These are phyloP conservation scores for Drosophila cognata DNA, from an alignment of 2,888 invertebrate genomes.

Conservation along the genomic window DNA sequence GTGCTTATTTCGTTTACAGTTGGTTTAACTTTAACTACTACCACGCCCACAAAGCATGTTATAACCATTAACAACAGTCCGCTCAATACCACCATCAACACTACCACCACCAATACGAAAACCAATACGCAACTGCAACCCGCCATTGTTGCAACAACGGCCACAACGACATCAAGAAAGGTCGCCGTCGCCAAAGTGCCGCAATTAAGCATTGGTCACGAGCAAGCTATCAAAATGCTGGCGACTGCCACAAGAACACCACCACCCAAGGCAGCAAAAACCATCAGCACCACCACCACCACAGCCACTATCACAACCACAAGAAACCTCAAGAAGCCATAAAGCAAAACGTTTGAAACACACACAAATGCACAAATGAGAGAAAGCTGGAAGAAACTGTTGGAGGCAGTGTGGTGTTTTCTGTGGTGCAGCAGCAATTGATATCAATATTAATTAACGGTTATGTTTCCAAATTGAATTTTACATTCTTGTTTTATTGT, in stretches of 20 bases:
- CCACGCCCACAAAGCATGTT: slow-evolving; percentile 93
- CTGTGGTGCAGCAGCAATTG: slow-evolving; percentile 16
- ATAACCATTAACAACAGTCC: slow-evolving; percentile 85
- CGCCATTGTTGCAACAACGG: slow-evolving; percentile 50
- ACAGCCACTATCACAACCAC: slow-evolving; percentile 48
- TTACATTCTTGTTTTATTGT: slow-evolving; percentile 30
- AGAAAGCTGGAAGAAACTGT: slow-evolving; percentile 9
- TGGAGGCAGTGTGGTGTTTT: slow-evolving; percentile 23
- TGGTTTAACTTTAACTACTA: slow-evolving; percentile 86
- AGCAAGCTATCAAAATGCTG: slow-evolving; percentile 35
- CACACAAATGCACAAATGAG: slow-evolving; percentile 7
- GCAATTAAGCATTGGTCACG: slow-evolving; percentile 40
- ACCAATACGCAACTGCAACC: slow-evolving; percentile 56
- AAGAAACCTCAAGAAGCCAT: slow-evolving; percentile 57
- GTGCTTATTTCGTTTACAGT: slow-evolving; percentile 88
- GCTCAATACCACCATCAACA: slow-evolving; percentile 55
- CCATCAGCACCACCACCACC: slow-evolving; percentile 41
- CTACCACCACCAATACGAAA: slow-evolving; percentile 19
- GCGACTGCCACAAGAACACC: slow-evolving; percentile 38
- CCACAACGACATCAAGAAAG: slow-evolving; percentile 60
- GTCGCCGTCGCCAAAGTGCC: slow-evolving; percentile 55
- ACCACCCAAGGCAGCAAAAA: slow-evolving; percentile 38
- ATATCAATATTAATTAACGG: slow-evolving; percentile 20
- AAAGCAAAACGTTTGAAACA: slow-evolving; percentile 15
- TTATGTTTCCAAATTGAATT: slow-evolving; percentile 38